phyloP scores from a whole-genome alignment of 2,797 vertebrate genomes.

The Phoeniculus purpureus region DNA sequence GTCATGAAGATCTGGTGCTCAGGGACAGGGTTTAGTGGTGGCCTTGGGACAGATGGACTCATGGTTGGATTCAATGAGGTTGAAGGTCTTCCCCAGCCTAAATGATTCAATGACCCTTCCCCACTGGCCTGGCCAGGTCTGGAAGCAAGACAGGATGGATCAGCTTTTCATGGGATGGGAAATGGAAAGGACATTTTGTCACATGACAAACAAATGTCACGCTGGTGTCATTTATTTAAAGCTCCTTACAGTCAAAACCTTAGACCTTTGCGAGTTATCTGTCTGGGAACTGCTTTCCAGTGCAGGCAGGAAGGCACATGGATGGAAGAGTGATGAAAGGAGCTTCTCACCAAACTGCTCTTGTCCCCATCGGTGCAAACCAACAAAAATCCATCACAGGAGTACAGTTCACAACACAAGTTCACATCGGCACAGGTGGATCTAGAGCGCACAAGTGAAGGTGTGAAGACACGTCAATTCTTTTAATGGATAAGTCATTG shows the following conservation, averaged over 20 bases:
- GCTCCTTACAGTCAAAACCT: not conserved
- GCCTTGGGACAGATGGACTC: too few relatives aligned
- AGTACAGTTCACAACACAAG: rapidly evolving
- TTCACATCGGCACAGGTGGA: not conserved
- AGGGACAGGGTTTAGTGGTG: too few relatives aligned
- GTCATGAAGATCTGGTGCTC: too few relatives aligned
- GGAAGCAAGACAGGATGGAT: not conserved
- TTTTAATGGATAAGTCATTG: not conserved
- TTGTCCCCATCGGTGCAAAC: rapidly evolving
- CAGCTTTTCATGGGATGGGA: not conserved
- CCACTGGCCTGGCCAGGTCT: not conserved
- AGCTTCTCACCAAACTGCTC: not conserved
- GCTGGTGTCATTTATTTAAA: not conserved
- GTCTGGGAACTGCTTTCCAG: not conserved
- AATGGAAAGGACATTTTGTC: not conserved
- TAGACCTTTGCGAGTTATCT: not conserved
- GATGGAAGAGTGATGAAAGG: not conserved
- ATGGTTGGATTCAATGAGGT: too few relatives aligned
- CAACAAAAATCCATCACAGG: not conserved
- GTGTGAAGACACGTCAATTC: not conserved
- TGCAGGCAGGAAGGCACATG: not conserved
- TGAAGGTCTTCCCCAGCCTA: too few relatives aligned
- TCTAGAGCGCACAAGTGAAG: not conserved
- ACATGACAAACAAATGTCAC: not conserved
- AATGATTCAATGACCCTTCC: not conserved